Conservation (phyloP, 2,797 vertebrate species). For the Ciconia nigra region DNA sequence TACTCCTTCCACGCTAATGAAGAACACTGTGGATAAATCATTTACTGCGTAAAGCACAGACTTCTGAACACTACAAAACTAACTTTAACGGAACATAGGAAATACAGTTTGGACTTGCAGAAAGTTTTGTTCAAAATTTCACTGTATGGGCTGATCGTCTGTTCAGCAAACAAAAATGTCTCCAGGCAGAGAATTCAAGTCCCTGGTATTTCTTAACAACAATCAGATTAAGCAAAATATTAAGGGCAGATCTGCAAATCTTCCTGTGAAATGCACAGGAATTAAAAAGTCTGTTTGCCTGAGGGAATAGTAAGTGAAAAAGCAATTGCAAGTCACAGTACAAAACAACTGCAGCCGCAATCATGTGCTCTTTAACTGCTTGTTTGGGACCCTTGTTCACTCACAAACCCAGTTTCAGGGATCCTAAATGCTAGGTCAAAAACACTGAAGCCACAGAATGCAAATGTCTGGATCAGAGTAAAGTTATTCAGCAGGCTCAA, state of each 20-base stretch:
- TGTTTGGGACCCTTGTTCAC: constrained; percentile 40
- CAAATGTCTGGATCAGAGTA: neutral
- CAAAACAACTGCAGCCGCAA: neutral
- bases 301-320: constrained; percentile 41
- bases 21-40: neutral
- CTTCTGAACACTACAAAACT: neutral
- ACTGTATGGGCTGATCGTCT: neutral
- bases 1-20: neutral
- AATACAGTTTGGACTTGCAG: neutral
- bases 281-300: constrained; percentile 16
- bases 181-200: constrained; percentile 19
- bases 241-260: constrained; percentile 17
- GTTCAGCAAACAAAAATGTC: constrained; percentile 26
- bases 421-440: neutral
- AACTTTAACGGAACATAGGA: neutral
- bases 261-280: constrained; percentile 2
- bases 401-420: neutral
- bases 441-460: constrained; percentile 13
- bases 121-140: constrained; percentile 24
- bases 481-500: constrained; percentile 13
- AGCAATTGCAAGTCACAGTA: constrained; percentile 5
- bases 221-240: constrained; percentile 17
- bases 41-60: neutral
- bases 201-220: constrained; percentile 15
- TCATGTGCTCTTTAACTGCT: constrained; percentile 11